These are phyloP conservation scores for Spodoptera exigua DNA, from an alignment of 2,888 invertebrate species.

Conservation along the genomic window DNA sequence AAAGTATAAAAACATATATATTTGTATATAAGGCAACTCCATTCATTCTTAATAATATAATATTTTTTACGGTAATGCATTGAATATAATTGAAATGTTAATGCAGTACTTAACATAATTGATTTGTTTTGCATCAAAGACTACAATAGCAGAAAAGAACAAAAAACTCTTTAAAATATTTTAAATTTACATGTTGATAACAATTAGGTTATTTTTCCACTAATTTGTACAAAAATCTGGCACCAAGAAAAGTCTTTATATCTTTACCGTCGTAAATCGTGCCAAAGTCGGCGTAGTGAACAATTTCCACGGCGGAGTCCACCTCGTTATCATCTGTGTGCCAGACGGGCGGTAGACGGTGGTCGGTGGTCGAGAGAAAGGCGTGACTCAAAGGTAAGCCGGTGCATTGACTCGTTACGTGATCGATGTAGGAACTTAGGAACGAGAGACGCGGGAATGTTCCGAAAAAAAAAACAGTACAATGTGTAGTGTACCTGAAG, in stretches of 20 bases:
- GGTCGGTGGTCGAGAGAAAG: slow-evolving; percentile 75
- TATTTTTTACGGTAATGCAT: slow-evolving; percentile 3
- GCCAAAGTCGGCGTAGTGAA: slow-evolving; percentile 17
- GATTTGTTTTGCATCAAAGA: background rate
- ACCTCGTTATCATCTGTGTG: slow-evolving; percentile 27
- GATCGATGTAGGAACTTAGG: slow-evolving; percentile 44
- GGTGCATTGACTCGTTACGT: slow-evolving; percentile 70
- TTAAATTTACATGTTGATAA: no score
- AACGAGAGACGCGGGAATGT: slow-evolving; percentile 24
- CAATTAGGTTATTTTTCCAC: no score
- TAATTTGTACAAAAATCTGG: no score
- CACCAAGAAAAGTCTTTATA: no score
- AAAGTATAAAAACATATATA: no score
- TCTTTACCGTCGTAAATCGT: slow-evolving; percentile 6
- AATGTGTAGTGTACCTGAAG: slow-evolving; percentile 3
- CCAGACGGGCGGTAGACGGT: slow-evolving; percentile 43
- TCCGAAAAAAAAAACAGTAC: slow-evolving; percentile 9
- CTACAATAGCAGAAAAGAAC: background rate
- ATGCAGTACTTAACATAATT: background rate
- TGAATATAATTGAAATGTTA: background rate
- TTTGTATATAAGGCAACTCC: no score
- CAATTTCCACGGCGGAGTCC: slow-evolving; percentile 19
- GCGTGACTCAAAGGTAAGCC: slow-evolving; percentile 68
- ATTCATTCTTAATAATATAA: no score
- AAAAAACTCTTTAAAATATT: background rate